phyloP scores from a whole-genome alignment of 2,888 invertebrate species.

The Cheilosia vulpina region DNA sequence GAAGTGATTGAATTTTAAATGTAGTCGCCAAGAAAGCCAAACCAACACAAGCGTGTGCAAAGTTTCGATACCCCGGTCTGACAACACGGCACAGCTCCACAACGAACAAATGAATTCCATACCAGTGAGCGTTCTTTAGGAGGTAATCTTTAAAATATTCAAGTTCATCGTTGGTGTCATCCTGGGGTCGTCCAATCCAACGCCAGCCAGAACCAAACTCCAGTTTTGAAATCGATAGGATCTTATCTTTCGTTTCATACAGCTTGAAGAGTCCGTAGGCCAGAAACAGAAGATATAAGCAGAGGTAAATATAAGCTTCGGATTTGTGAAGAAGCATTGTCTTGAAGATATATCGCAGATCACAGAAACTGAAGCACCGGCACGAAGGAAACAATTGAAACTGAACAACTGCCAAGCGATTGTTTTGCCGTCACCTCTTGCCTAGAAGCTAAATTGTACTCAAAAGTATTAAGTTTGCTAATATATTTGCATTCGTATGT shows the following conservation, averaged over 20 bases:
- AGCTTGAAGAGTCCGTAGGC: slow-evolving; percentile 79
- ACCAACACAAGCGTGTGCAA: slow-evolving; percentile 78
- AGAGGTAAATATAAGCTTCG: slow-evolving; percentile 80
- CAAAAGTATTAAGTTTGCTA: too few species aligned
- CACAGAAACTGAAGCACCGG: background rate
- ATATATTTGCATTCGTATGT: too few species aligned
- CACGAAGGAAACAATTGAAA: background rate
- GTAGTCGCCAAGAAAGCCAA: slow-evolving; percentile 77
- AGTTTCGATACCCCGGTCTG: slow-evolving; percentile 75
- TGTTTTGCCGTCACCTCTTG: background rate
- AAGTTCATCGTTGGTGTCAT: slow-evolving; percentile 81
- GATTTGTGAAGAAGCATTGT: slow-evolving; percentile 67
- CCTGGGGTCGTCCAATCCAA: slow-evolving; percentile 79
- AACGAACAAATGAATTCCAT: slow-evolving; percentile 79
- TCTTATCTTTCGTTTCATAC: slow-evolving; percentile 77
- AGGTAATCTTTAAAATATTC: slow-evolving; percentile 81
- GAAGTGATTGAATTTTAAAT: slow-evolving; percentile 76
- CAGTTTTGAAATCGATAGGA: slow-evolving; percentile 77
- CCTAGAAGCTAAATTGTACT: too few species aligned
- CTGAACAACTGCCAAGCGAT: background rate
- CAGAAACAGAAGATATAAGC: slow-evolving; percentile 81
- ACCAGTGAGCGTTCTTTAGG: slow-evolving; percentile 79
- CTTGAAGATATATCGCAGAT: slow-evolving; percentile 27
- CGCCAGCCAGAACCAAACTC: slow-evolving; percentile 80
- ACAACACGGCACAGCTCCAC: slow-evolving; percentile 76